Evolutionary conservation across 2,888 invertebrate species (phyloP), one percentile per base, ranked within the genome.

Genomic region (Pseudolycoriella hygida): DNA sequence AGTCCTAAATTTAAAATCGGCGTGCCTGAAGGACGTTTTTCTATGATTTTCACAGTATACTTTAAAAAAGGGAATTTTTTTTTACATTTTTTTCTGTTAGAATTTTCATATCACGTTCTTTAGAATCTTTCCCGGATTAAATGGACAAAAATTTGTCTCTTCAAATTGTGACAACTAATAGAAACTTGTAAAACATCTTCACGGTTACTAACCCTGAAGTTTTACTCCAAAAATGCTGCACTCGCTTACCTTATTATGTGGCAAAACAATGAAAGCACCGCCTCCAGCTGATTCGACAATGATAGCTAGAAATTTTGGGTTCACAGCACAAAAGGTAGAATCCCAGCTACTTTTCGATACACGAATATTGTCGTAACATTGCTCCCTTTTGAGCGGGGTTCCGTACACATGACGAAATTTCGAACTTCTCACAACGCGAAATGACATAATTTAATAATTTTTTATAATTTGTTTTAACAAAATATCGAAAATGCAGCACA

Each of bases 271-370:
- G 69, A 93, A 93, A 56, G 92, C 90, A 53, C 93, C 93, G 54
- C 93, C 93, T 49, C 93, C 93, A 47, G 92, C 93, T 45, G 90
- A 90, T 67, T 97, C 96, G 41, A 93, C 92, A 61, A 94, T 94
- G 59, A 94, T 89, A 53, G 96, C 94, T 62, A 96, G 71, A 70
- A 93, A 94, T 68, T 93, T 94, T 43, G 96, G 96, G 70, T 97
- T 97, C 57, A 96, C 94, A 54, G 93, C 90, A 73, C 94, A 96
- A 68, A 96, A 96, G 53, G 92, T 92, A 50, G 93, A 90, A 66
- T 97, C 97, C 87, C 96, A 96, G 45, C 94, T 93, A 62, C 93
- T 93, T 67, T 94, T 92, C 51, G 93, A 93, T 52, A 96, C 93
- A 63, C 92, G 74, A 59, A 97, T 82, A 68, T 93, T 93, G 70